Percentiles rank a stretch among this genome's conserved stretches.
Conservation (phyloP, 2,888 invertebrate species). For the Nymphalis c-album region DNA sequence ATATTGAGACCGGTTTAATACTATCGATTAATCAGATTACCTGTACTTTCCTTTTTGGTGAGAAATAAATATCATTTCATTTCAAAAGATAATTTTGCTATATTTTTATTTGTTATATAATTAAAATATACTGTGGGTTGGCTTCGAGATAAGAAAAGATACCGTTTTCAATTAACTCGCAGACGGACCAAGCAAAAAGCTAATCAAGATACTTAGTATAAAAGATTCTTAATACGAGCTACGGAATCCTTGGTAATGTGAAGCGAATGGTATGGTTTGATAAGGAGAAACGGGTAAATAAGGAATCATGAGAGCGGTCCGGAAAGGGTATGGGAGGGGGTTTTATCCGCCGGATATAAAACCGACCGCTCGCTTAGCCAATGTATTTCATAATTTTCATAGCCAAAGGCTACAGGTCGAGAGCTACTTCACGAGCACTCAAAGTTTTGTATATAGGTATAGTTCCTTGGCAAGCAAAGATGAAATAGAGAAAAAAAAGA, state of each 20-base stretch:
- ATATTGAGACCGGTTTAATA: no score
- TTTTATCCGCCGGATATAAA: conserved; percentile 61
- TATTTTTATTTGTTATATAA: not conserved
- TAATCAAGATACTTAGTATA: conserved; percentile 51
- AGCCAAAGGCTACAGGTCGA: conserved; percentile 47
- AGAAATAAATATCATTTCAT: no score
- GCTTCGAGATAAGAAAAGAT: conserved; percentile 6
- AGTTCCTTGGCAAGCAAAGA: not conserved
- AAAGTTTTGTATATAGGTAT: not conserved
- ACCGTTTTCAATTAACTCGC: conserved; percentile 36
- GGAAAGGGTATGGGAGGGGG: conserved; percentile 59
- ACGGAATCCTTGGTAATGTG: conserved; percentile 68
- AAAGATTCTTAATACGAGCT: conserved; percentile 59
- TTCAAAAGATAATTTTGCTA: not conserved
- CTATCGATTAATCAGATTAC: no score
- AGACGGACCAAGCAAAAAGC: conserved; percentile 47
- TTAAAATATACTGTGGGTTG: no score
- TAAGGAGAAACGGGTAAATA: conserved; percentile 80
- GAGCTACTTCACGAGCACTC: conserved; percentile 52
- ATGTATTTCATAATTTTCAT: conserved; percentile 47
- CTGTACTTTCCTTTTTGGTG: no score
- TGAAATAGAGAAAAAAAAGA: not conserved
- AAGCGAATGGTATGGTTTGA: conserved; percentile 73
- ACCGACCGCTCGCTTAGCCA: conserved; percentile 51
- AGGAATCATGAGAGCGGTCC: conserved; percentile 61